phyloP scores from a whole-genome alignment of 2,888 invertebrate genomes.

The Galerucella pusilla region DNA sequence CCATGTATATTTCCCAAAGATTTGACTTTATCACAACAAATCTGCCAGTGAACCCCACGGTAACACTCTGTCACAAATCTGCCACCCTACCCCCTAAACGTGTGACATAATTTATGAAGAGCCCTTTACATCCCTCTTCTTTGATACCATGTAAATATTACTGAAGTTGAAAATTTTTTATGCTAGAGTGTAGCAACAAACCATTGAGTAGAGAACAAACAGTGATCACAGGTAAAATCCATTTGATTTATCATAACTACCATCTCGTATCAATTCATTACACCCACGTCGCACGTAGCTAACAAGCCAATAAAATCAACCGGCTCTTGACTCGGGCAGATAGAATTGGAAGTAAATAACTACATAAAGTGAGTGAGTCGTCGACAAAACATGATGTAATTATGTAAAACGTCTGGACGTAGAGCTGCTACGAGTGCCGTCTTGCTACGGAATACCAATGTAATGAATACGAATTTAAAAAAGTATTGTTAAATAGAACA shows the following conservation, averaged over 20 bases:
- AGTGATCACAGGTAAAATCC: not conserved
- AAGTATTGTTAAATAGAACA: conserved; percentile 4
- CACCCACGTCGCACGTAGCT: conserved; percentile 19
- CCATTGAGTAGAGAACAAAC: not conserved
- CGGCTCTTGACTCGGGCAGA: conserved; percentile 21
- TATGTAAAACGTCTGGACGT: conserved; percentile 57
- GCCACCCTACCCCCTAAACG: too few species aligned
- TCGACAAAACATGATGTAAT: conserved; percentile 55
- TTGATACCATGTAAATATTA: too few species aligned
- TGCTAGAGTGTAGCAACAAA: not conserved
- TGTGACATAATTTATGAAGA: too few species aligned
- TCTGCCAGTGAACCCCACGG: too few species aligned
- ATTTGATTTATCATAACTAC: conserved; percentile 27
- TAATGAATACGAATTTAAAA: not conserved
- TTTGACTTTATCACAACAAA: too few species aligned
- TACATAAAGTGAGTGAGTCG: conserved; percentile 47
- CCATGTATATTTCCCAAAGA: too few species aligned
- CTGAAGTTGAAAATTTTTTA: too few species aligned
- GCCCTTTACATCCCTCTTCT: too few species aligned
- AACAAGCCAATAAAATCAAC: conserved; percentile 38
- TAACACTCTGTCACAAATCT: too few species aligned
- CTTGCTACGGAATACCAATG: conserved; percentile 8
- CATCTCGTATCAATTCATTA: conserved; percentile 32
- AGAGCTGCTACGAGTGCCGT: conserved; percentile 23
- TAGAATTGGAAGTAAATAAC: conserved; percentile 41